Conservation (phyloP, 2,797 vertebrate genomes). For the Melanotaenia boesemani region DNA sequence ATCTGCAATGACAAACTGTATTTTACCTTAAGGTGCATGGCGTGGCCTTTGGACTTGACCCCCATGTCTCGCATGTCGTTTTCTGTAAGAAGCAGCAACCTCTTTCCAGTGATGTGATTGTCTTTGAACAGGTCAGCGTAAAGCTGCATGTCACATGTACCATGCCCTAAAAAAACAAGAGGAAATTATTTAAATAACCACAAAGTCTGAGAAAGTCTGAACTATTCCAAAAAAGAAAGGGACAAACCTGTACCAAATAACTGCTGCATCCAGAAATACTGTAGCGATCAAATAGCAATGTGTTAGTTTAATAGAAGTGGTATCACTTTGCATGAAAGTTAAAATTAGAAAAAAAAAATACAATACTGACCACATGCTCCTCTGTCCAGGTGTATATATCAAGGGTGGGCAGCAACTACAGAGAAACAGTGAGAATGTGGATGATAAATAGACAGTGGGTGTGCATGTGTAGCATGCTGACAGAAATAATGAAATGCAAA, state of each 20-base stretch:
- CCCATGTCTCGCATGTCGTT: slow-evolving; percentile 96
- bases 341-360: neutral
- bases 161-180: slow-evolving; percentile 79
- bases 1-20: slow-evolving; percentile 10
- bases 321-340: neutral
- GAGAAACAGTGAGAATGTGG: slow-evolving; percentile 62
- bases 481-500: slow-evolving; percentile 74
- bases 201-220: neutral
- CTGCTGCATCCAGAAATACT: slow-evolving; percentile 98
- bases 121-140: slow-evolving; percentile 94
- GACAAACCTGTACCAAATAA: slow-evolving; percentile 91
- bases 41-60: slow-evolving; percentile 95
- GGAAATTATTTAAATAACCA: neutral
- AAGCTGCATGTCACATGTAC: slow-evolving; percentile 85
- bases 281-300: slow-evolving; percentile 55
- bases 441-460: slow-evolving; percentile 6
- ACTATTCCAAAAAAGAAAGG: neutral
- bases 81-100: slow-evolving; percentile 91
- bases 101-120: slow-evolving; percentile 96
- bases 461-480: slow-evolving; percentile 62
- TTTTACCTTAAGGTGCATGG: slow-evolving; percentile 95
- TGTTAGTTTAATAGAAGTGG: slow-evolving; percentile 13
- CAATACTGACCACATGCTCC: slow-evolving; percentile 94
- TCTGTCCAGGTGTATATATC: slow-evolving; percentile 96
- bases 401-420: slow-evolving; percentile 94